Conservation (phyloP, 1,140 invertebrate species). For the Acromyrmex charruanus region DNA sequence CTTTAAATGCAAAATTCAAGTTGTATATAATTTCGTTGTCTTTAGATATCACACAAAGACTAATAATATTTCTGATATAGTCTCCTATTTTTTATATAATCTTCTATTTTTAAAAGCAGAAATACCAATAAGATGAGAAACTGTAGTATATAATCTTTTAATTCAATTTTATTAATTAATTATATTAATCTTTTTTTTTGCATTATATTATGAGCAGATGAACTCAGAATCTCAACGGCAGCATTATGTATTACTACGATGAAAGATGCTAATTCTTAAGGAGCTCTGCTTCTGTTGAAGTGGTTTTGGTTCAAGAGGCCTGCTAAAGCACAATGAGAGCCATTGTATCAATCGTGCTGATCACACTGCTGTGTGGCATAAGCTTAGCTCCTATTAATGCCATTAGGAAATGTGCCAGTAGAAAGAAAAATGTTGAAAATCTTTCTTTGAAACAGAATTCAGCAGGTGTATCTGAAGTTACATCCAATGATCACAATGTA, state of each 20-base stretch:
- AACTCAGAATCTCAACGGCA: conserved; percentile 65
- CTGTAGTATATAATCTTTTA: background rate
- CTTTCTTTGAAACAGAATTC: conserved; percentile 75
- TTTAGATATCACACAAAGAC: background rate
- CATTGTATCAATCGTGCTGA: conserved; percentile 77
- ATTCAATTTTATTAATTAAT: background rate
- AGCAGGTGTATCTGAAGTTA: conserved; percentile 69
- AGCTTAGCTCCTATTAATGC: conserved; percentile 74
- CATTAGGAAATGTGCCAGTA: conserved; percentile 79
- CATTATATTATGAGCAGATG: conserved; percentile 70
- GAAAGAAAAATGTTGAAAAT: conserved; percentile 77
- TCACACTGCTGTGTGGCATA: conserved; percentile 73
- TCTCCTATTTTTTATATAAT: background rate
- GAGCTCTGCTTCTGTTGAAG: conserved; percentile 74
- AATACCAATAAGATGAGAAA: background rate
- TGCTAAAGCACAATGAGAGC: conserved; percentile 78
- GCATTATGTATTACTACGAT: conserved; percentile 68
- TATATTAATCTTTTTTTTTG: conserved; percentile 24
- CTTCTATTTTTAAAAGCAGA: background rate
- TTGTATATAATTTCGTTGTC: conserved; percentile 12
- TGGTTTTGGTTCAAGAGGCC: conserved; percentile 75
- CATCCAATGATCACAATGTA: conserved; percentile 76
- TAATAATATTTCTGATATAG: background rate
- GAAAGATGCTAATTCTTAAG: conserved; percentile 77
- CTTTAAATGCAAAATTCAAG: background rate